Conservation (phyloP, 2,797 vertebrate genomes). For the Steatocranus sp. region DNA sequence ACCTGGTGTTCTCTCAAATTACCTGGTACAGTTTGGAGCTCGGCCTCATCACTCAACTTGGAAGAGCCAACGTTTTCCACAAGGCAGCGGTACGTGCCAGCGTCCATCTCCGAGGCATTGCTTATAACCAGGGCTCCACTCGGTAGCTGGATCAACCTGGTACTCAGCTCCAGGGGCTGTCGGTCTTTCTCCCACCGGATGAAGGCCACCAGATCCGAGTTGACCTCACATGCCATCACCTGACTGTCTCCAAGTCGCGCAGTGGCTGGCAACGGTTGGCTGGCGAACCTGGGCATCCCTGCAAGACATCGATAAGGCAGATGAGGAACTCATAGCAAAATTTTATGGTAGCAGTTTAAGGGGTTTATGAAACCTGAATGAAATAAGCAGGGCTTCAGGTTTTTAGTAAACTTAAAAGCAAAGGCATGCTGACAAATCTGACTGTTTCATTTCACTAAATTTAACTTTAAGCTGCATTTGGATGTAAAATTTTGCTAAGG, state of each 20-base stretch:
- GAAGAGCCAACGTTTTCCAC: constrained; percentile 82
- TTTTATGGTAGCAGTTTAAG: background rate
- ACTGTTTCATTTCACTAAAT: background rate
- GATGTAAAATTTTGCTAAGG: background rate
- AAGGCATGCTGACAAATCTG: background rate
- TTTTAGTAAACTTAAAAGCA: background rate
- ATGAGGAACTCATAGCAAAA: background rate
- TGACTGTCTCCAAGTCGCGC: constrained; percentile 77
- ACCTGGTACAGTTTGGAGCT: constrained; percentile 86
- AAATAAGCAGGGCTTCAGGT: background rate
- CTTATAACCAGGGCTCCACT: constrained; percentile 84
- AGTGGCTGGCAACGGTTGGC: constrained; percentile 78
- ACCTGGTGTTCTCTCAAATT: background rate
- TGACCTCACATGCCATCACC: constrained; percentile 86
- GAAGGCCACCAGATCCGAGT: constrained; percentile 82
- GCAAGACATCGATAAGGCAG: background rate
- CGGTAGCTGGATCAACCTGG: constrained; percentile 76
- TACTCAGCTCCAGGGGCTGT: constrained; percentile 70
- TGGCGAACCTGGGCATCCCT: constrained; percentile 87
- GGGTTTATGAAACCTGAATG: background rate
- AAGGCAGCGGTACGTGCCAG: constrained; percentile 86
- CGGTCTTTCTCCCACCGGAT: constrained; percentile 88
- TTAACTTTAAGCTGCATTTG: background rate
- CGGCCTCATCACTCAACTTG: constrained; percentile 90
- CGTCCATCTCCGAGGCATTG: constrained; percentile 81